These are phyloP conservation scores for Urophycis tenuis DNA, from an alignment of 2,797 vertebrate genomes.

Conservation along the genomic window DNA sequence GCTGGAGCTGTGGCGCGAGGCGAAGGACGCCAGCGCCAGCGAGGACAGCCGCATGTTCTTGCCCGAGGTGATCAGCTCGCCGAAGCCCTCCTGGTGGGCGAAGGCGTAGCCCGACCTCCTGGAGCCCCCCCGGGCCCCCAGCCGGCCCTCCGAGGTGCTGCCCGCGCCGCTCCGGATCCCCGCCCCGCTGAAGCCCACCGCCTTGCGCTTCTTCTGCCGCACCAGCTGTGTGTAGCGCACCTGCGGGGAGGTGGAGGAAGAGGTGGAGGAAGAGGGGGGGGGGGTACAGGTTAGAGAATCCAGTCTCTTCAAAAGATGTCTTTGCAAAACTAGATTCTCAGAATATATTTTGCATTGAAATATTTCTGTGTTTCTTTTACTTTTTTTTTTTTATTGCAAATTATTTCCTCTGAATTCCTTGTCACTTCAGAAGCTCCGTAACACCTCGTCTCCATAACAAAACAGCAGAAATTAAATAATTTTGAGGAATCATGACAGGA, in stretches of 20 bases:
- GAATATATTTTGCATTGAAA: background rate
- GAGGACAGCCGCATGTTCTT: constrained; percentile 94
- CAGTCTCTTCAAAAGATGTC: background rate
- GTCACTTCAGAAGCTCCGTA: background rate
- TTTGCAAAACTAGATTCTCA: background rate
- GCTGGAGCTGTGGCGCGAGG: constrained; percentile 75
- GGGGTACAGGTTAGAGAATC: background rate
- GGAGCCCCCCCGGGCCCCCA: constrained; percentile 66
- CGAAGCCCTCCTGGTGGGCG: constrained; percentile 91
- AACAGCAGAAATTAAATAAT: background rate
- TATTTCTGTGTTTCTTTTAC: background rate
- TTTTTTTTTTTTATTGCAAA: background rate
- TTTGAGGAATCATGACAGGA: background rate
- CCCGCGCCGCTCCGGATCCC: constrained; percentile 52
- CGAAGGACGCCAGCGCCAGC: constrained; percentile 76
- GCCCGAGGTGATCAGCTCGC: constrained; percentile 91
- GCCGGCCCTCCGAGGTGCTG: constrained; percentile 70
- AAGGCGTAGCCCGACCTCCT: constrained; percentile 88
- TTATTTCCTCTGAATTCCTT: background rate
- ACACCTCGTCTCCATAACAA: background rate
- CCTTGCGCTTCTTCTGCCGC: constrained; percentile 80
- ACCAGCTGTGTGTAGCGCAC: constrained; percentile 89
- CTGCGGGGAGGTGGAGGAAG: constrained; percentile 53
- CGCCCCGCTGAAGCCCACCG: constrained; percentile 43
- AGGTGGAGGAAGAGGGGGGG: background rate